A percentile compares a stretch with the other conserved stretches of the same genome.
phyloP scores from a whole-genome alignment of 2,888 invertebrate species.

The Watsonalla binaria region DNA sequence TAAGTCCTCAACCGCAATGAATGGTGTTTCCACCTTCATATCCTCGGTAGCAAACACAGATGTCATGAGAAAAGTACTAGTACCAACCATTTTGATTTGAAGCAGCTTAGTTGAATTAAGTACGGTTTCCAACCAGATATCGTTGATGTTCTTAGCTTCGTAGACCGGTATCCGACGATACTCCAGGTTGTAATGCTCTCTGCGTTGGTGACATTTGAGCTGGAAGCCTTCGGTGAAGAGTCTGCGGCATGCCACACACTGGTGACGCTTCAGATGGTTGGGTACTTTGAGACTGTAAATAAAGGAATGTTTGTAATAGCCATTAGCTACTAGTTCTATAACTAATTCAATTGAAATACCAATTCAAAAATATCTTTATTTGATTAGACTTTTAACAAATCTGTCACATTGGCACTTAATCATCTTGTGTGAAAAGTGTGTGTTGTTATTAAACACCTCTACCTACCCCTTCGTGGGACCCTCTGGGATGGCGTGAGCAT shows the following conservation, averaged over 20 bases:
- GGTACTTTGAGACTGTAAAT: background rate
- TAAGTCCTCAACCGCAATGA: constrained; percentile 23
- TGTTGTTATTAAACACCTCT: too few relatives aligned
- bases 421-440: too few relatives aligned
- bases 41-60: constrained; percentile 23
- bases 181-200: constrained; percentile 41
- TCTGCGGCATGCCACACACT: constrained; percentile 35
- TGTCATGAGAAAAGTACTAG: constrained; percentile 36
- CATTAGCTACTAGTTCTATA: too few relatives aligned
- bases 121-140: constrained; percentile 54
- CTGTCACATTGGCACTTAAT: too few relatives aligned
- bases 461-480: too few relatives aligned
- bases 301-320: background rate
- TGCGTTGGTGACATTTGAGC: constrained; percentile 42
- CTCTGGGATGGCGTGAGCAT: too few relatives aligned
- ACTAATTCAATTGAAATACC: too few relatives aligned
- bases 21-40: constrained; percentile 25
- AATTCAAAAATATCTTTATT: too few relatives aligned
- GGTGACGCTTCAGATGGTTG: background rate
- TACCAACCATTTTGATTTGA: constrained; percentile 43
- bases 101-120: constrained; percentile 36
- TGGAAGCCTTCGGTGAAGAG: constrained; percentile 16
- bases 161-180: constrained; percentile 22
- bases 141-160: constrained; percentile 37
- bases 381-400: too few relatives aligned